Conservation (phyloP, 1,140 invertebrate species). For the Bursaphelenchus mucronatus region DNA sequence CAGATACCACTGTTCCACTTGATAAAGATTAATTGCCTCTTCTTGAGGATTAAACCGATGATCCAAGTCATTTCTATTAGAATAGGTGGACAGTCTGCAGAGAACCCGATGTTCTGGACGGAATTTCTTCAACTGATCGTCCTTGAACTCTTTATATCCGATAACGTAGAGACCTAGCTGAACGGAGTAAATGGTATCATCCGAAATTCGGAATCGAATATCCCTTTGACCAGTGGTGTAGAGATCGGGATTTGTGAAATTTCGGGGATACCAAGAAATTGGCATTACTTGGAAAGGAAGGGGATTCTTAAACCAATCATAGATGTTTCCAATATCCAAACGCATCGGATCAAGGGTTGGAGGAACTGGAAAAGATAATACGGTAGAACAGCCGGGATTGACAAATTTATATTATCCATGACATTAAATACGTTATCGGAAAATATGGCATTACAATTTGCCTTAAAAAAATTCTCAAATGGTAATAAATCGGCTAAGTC, state of each 20-base stretch:
- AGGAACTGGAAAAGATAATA: conserved; percentile 10
- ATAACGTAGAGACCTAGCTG: conserved; percentile 59
- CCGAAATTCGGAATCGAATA: conserved; percentile 39
- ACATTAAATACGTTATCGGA: no score
- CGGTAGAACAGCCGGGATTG: no score
- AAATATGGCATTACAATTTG: no score
- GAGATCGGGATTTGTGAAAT: conserved; percentile 60
- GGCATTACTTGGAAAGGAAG: conserved; percentile 52
- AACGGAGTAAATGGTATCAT: conserved; percentile 53
- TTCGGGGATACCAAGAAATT: conserved; percentile 58
- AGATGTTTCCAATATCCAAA: conserved; percentile 58
- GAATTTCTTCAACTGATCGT: conserved; percentile 59
- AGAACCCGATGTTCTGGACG: conserved; percentile 54
- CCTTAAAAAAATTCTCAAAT: no score
- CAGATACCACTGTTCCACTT: conserved; percentile 55
- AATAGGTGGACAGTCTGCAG: conserved; percentile 52
- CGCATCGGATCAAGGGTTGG: conserved; percentile 57
- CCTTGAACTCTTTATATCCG: conserved; percentile 57
- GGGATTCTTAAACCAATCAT: conserved; percentile 60
- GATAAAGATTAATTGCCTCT: conserved; percentile 56
- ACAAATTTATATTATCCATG: no score
- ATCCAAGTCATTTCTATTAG: conserved; percentile 53
- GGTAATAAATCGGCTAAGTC: no score
- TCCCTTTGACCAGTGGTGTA: conserved; percentile 42
- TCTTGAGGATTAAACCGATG: conserved; percentile 57